Evolutionary conservation across 2,888 invertebrate species (phyloP), one percentile per base, ranked within the genome.

Genomic region (Busseola fusca): DNA sequence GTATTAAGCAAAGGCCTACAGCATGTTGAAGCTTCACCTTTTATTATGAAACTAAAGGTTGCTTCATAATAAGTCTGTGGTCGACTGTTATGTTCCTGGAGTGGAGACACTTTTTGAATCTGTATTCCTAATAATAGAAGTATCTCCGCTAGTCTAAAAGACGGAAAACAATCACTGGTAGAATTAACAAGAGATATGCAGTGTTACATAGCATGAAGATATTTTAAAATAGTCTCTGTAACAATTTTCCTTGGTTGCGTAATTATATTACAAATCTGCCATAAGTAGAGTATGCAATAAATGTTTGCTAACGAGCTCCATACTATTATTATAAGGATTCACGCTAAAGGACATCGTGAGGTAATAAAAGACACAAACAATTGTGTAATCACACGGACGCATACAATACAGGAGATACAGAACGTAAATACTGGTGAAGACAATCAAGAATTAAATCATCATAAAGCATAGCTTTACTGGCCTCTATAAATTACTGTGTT

Each of bases 401-500:
- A 87, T 86, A 89, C 74, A 86, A 82, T 76, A 78, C 78, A 64
- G 72, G 83, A 86, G 87, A 87, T 86, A 90, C 85, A 86, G 80
- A 87, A 78, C 80, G 87, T 90, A 93, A 93, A 93, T 92, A 92
- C 89, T 87, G 86, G 83, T 82, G 89, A 88, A 85, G 86, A 89
- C 91, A 92, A 92, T 92, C 90, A 91, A 89, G 90, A 91, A 92
- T 93, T 92, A 93, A 93, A 93, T 92, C 91, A 92, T 92, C 91
- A 90, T 93, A 93, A 93, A 93, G 88, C 89, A 89, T 91, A 90
- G 90, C 93, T 93, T 91, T 91, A 89, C 93, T 92, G 90, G 91
- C 93, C 93, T 92, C 90, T 92, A 93, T 93, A 94, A 94, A 94
- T 94, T 92, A 93, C 87, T 72, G 72, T 85, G 86, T 91, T 94